These are phyloP conservation scores for Escarpia spicata DNA, from an alignment of 2,888 invertebrate species.

Conservation along the genomic window DNA sequence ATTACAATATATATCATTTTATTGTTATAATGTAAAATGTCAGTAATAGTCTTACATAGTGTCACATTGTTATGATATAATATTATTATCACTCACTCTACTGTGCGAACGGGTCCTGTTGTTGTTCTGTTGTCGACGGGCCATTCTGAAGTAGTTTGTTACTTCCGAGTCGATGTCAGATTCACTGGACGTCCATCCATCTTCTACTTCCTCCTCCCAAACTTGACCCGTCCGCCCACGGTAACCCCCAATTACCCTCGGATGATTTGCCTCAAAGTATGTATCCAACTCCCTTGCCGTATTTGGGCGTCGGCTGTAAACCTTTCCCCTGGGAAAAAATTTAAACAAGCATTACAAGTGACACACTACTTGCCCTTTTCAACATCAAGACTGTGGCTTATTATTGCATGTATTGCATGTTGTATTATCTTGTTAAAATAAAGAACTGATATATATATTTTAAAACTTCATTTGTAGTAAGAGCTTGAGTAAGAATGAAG, in stretches of 20 bases:
- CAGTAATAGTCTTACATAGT: neutral
- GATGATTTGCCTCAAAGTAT: neutral
- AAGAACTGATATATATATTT: too few species aligned
- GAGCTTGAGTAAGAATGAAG: too few species aligned
- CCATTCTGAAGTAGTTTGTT: slow-evolving; percentile 6
- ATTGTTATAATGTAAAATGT: too few species aligned
- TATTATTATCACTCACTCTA: neutral
- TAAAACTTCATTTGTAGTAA: too few species aligned
- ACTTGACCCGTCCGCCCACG: neutral
- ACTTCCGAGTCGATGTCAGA: neutral
- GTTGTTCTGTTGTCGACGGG: neutral
- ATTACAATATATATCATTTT: too few species aligned
- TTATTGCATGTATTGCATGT: too few species aligned
- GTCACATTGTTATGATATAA: neutral
- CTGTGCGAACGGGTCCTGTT: neutral
- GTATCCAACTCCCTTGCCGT: neutral
- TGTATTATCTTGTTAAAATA: too few species aligned
- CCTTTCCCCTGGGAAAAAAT: neutral
- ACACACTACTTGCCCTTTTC: too few species aligned
- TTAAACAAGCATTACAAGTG: neutral
- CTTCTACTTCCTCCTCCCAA: neutral
- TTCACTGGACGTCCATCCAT: neutral
- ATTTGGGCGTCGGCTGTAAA: neutral
- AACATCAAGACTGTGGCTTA: too few species aligned
- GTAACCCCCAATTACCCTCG: neutral